phyloP scores from a whole-genome alignment of 2,797 vertebrate species.

The Salmo trutta region DNA sequence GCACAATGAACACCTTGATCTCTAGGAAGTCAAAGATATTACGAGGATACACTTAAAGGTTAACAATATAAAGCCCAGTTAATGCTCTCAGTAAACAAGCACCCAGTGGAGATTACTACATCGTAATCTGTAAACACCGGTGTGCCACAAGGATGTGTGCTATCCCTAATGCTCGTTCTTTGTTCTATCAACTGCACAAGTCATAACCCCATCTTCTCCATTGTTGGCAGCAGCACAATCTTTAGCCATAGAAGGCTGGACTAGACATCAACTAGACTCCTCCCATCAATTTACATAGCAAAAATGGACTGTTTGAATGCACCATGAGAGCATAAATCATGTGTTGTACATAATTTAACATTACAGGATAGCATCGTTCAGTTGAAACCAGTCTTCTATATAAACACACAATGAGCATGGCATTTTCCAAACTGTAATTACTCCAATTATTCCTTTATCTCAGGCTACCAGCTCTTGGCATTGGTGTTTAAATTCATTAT shows the following conservation, averaged over 20 bases:
- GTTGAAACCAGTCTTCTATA: neutral
- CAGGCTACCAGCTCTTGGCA: neutral
- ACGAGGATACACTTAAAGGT: neutral
- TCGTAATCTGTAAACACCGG: neutral
- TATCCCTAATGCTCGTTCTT: neutral
- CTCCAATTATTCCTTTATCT: neutral
- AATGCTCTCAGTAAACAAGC: neutral
- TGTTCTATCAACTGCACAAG: neutral
- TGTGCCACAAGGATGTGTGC: neutral
- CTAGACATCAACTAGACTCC: neutral
- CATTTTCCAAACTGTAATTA: neutral
- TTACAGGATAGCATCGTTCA: neutral
- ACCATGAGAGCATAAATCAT: neutral
- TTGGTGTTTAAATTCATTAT: neutral
- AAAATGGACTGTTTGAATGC: neutral
- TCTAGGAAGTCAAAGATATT: neutral
- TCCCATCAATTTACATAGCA: neutral
- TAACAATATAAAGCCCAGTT: neutral
- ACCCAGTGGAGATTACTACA: neutral
- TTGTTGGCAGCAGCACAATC: neutral
- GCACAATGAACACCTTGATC: neutral
- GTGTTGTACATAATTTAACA: neutral
- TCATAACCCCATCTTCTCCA: neutral
- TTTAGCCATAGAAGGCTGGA: neutral
- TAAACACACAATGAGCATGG: neutral